Evolutionary conservation across 2,797 vertebrate species (phyloP).

Genomic region (Sphenopsis melanotis): DNA sequence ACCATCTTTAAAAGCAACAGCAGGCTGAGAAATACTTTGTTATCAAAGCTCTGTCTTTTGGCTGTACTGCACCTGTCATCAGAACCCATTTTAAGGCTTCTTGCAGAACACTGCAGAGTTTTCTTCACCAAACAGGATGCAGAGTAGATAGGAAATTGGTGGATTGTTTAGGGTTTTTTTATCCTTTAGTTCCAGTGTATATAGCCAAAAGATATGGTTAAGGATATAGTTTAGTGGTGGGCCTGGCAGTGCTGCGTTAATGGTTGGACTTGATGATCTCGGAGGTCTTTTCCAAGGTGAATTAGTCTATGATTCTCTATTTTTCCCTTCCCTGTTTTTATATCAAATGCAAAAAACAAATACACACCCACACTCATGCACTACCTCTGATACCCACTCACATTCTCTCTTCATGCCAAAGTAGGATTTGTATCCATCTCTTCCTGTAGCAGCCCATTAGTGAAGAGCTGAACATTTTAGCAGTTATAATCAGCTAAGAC

Average conservation of each 20-base stretch:
- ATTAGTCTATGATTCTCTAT: not conserved
- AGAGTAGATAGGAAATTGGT: not conserved
- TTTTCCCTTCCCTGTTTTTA: not conserved
- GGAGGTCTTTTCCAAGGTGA: not conserved
- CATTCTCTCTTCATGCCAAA: not conserved
- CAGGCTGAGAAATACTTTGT: not conserved
- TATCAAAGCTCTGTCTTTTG: not conserved
- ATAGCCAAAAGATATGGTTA: not conserved
- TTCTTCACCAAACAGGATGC: not conserved
- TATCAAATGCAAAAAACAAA: not conserved
- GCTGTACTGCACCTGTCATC: rapidly evolving
- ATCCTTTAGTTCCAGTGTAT: not conserved
- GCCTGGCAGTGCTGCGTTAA: not conserved
- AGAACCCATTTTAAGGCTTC: not conserved
- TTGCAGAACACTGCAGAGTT: not conserved
- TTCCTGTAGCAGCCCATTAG: not conserved
- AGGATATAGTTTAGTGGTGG: not conserved
- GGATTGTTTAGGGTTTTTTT: not conserved
- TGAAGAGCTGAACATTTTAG: not conserved
- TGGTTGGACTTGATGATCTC: not conserved
- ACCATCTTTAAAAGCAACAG: not conserved
- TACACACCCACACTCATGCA: rapidly evolving
- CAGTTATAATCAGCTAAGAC: not conserved
- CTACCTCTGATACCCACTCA: rapidly evolving
- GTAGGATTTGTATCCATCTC: not conserved